Base-by-base conservation (phyloP, 1,140 invertebrate genomes). In the Rhyzopertha dominica region DNA sequence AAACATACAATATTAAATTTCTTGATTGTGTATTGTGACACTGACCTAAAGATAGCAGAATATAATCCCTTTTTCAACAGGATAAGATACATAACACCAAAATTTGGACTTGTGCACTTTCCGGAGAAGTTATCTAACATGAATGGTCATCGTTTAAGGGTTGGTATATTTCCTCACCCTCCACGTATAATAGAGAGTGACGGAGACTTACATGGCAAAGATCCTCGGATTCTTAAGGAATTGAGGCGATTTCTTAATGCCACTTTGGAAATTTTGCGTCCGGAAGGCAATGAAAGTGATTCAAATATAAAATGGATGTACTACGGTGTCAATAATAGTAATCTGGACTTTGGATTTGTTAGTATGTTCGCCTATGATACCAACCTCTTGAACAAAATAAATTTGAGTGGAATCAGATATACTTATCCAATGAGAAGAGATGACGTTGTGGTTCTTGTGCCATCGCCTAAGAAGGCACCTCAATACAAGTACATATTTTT, bases 311-410 rank as follows among this genome's bases (percentile, higher is more conserved):
- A n/a, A n/a, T n/a, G 30, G 19, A 23, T 23, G 9, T 43, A 43
- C 31, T 10, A 43, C n/a, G 30, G 35, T 35, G 16, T 35, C 19
- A 16, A 14, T 9, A 43, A 35, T 13, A 24, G 26, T 7, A 16
- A 18, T 1, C 34, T 23, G 10, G 41, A 43, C 28, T 43, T 43
- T 22, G 34, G 41, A 9, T 43, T 43, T 10, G 23, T 43, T 13
- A 43, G 41, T n/a, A n/a, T n/a, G n/a, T n/a, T 28, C 41, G 34
- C 4, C 35, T 35, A 10, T 31, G 30, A n/a, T 13, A n/a, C 20
- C 5, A 43, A 10, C 12, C 23, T 14, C 26, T 16, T 14, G 10
- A 34, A 43, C 14, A 34, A 10, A 24, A 19, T 13, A 32, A 43
- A 23, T 43, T 34, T n/a, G n/a, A n/a, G n/a, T n/a, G n/a, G n/a